Evolutionary conservation across 2,888 invertebrate species (phyloP).

Genomic region (Cantharis rufa): DNA sequence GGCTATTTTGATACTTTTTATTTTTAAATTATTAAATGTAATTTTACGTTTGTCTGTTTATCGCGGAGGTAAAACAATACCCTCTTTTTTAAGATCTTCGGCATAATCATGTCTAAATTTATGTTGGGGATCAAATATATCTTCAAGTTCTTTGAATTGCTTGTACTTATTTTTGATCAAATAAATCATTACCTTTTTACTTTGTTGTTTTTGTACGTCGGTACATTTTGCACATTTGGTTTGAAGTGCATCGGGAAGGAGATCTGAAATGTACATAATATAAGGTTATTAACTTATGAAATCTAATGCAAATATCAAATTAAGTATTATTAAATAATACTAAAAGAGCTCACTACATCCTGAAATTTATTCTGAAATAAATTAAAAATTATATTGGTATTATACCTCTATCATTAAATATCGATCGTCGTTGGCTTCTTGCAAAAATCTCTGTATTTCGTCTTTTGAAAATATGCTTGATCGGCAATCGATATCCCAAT

Average conservation of each 20-base stretch:
- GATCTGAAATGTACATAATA: constrained; percentile 52
- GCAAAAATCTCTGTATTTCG: too few species aligned
- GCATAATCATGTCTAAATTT: constrained; percentile 68
- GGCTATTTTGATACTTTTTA: neutral
- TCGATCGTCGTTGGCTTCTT: too few species aligned
- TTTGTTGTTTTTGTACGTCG: constrained; percentile 65
- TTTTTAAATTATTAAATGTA: neutral
- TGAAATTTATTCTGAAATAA: too few species aligned
- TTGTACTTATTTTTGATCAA: constrained; percentile 68
- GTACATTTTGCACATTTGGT: constrained; percentile 71
- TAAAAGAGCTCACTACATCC: too few species aligned
- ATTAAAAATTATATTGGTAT: too few species aligned
- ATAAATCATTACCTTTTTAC: constrained; percentile 67
- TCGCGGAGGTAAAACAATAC: constrained; percentile 30
- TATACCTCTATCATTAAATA: too few species aligned
- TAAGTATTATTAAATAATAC: too few species aligned
- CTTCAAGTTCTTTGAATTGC: constrained; percentile 67
- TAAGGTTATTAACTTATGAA: neutral
- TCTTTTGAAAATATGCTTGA: too few species aligned
- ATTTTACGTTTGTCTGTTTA: neutral
- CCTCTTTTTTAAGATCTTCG: constrained; percentile 56
- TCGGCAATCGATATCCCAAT: too few species aligned
- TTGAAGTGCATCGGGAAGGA: constrained; percentile 72
- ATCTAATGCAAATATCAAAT: too few species aligned
- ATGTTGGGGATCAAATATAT: constrained; percentile 71